These are phyloP conservation scores for Xestoiulus laeticollis DNA, from an alignment of 2,888 invertebrate species.

Conservation along the genomic window DNA sequence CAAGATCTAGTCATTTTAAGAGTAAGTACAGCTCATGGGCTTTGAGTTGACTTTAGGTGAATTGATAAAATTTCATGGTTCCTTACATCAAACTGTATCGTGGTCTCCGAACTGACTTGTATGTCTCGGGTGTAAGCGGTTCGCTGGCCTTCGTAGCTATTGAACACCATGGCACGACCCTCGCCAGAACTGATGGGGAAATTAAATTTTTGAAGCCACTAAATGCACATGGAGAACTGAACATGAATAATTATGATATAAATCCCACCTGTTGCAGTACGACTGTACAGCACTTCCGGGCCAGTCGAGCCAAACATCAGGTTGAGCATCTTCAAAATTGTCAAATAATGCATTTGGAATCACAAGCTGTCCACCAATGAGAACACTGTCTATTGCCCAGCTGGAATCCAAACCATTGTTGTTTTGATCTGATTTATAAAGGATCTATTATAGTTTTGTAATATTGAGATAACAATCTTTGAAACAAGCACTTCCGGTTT, in stretches of 20 bases:
- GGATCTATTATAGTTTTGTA: too few species aligned
- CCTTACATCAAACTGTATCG: constrained; percentile 65
- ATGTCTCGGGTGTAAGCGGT: constrained; percentile 63
- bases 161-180: constrained; percentile 62
- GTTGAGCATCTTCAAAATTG: constrained; percentile 60
- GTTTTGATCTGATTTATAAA: constrained; percentile 53
- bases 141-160: constrained; percentile 61
- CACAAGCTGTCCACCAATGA: constrained; percentile 63
- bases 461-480: too few species aligned
- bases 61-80: background rate
- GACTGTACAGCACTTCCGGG: constrained; percentile 62
- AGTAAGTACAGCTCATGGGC: background rate
- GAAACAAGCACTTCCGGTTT: constrained; percentile 60
- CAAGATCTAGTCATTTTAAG: constrained; percentile 61
- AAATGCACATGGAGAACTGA: constrained; percentile 15
- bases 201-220: background rate
- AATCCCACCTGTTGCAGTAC: constrained; percentile 62
- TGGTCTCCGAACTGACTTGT: constrained; percentile 63
- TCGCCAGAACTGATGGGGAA: constrained; percentile 58
- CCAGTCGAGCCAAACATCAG: constrained; percentile 64
- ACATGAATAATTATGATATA: background rate
- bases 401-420: constrained; percentile 60
- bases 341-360: constrained; percentile 62
- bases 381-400: constrained; percentile 65
- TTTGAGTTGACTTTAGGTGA: background rate